Base-by-base conservation (phyloP, 1,140 invertebrate genomes). In the Formica exsecta region DNA sequence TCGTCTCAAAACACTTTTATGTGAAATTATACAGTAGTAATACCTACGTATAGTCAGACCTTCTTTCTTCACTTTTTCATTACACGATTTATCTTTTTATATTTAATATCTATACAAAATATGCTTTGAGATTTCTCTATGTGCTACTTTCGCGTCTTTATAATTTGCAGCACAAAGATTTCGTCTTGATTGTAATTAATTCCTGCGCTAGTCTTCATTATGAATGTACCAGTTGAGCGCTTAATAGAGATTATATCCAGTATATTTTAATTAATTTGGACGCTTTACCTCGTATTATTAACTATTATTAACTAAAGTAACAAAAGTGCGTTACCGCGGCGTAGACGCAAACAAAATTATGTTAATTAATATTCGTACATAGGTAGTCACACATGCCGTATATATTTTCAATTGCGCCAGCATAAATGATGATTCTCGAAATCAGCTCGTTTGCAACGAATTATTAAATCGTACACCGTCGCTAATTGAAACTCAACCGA, bases 231-330 rank as follows among this genome's bases (percentile, higher is more conserved):
- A 61, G 66, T 81, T 70, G 36, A 70, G 48, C 25, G 36, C 22
- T 83, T 74, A 74, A 74, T 74, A 83, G 38, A 59, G 68, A 83
- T 83, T 68, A 61, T 62, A 22, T 66, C 54, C 38, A 32, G 48
- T 73, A 81, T 54, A 22, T 81, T 73, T 73, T 68, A 81, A 81
- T 81, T 81, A 73, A 66, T 81, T 73, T 73, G 54, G 32, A 81
- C 51, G 51, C 79, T 83, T 74, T 74, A 61, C 8, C 38, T 13
- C 41, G 25, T 61, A 41, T 80, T 80, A 80, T 83, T 81, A 81
- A 83, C 38, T 54, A 74, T 83, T 74, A 74, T 83, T 83, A 83
- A 83, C 79, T 83, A 74, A 74, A 83, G 61, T 38, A 83, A 83
- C 68, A 83, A 83, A 83, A 83, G 68, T 83, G 29, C 41, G 61